Conservation (phyloP, 2,797 vertebrate species). For the Centropyge bicolor region DNA sequence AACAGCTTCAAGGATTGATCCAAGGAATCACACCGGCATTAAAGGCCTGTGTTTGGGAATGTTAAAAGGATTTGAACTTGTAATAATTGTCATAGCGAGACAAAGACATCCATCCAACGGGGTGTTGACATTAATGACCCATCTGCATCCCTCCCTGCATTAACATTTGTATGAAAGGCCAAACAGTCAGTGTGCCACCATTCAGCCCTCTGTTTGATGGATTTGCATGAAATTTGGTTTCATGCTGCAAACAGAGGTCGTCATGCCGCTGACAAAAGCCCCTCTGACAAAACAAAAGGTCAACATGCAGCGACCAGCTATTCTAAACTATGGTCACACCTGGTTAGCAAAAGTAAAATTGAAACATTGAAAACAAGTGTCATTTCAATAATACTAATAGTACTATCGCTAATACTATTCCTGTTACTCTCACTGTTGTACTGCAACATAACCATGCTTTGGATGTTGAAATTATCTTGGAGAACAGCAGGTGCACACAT, state of each 20-base stretch:
- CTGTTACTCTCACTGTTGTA: not conserved
- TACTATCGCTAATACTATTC: no score
- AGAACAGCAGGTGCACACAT: not conserved
- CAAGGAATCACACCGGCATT: not conserved
- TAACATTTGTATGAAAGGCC: conserved; percentile 67
- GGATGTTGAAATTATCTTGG: not conserved
- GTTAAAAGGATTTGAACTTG: not conserved
- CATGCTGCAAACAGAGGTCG: conserved; percentile 61
- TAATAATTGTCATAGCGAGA: conserved; percentile 9
- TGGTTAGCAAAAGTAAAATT: conserved; percentile 5
- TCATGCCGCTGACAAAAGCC: conserved; percentile 31
- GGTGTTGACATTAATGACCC: conserved; percentile 67
- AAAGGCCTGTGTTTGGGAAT: conserved; percentile 36
- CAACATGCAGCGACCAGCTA: conserved; percentile 23
- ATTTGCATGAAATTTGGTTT: conserved; percentile 79
- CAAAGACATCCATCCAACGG: conserved; percentile 43
- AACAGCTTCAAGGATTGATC: no score
- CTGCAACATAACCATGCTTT: not conserved
- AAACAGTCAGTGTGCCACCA: conserved; percentile 40
- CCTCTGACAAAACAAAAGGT: conserved; percentile 53
- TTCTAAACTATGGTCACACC: conserved; percentile 19
- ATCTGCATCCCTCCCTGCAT: conserved; percentile 64
- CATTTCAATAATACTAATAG: not conserved
- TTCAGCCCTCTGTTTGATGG: conserved; percentile 63
- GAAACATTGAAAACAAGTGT: conserved; percentile 10